phyloP scores from a whole-genome alignment of 1,140 invertebrate genomes.

The Procambarus clarkii region DNA sequence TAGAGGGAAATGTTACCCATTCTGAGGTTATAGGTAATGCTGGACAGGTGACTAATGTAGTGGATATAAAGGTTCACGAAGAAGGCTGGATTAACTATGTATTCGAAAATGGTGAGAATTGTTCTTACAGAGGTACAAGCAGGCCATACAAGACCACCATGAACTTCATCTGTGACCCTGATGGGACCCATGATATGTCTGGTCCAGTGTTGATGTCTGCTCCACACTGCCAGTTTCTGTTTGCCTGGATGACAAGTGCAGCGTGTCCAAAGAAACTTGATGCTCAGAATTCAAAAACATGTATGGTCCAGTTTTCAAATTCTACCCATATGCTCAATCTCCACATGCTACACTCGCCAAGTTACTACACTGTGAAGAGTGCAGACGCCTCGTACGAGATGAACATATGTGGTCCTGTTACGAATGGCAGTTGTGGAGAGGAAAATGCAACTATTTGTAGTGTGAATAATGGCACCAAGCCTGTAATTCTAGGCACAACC shows the following conservation, averaged over 20 bases:
- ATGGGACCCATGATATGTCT: neutral
- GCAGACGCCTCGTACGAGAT: constrained; percentile 23
- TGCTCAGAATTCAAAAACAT: neutral
- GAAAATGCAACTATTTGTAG: constrained; percentile 18
- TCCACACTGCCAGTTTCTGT: neutral
- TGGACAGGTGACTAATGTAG: neutral
- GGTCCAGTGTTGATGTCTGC: constrained; percentile 20
- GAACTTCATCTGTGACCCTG: constrained; percentile 1
- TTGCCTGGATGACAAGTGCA: constrained; percentile 36
- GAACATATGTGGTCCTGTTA: constrained; percentile 47
- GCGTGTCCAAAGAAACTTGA: constrained; percentile 36
- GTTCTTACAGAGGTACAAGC: neutral
- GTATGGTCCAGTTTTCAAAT: constrained; percentile 32
- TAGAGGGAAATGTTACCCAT: no score
- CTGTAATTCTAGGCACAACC: constrained; percentile 24
- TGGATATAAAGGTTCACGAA: neutral
- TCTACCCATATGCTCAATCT: constrained; percentile 21
- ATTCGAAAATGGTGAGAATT: neutral
- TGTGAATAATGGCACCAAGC: neutral
- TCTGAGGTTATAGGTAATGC: neutral
- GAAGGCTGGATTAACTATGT: constrained; percentile 1
- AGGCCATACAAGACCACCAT: constrained; percentile 2
- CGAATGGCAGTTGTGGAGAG: constrained; percentile 16
- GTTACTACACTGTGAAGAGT: constrained; percentile 1
- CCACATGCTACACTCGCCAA: constrained; percentile 17